Evolutionary conservation across 2,888 invertebrate genomes (phyloP).

Genomic region (Blera fallax): DNA sequence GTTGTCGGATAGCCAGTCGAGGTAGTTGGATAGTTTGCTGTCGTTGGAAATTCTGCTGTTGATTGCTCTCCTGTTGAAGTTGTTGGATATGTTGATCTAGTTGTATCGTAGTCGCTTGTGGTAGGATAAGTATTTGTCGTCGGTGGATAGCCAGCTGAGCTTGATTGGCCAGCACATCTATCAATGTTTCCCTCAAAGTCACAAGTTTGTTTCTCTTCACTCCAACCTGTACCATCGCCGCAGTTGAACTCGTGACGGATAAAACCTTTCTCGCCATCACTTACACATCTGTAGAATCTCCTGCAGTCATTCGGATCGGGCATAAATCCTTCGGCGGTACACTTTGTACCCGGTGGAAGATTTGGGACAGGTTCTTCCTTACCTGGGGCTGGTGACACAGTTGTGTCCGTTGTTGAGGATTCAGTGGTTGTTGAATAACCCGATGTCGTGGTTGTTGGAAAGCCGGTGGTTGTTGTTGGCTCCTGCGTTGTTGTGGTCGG

Average conservation of each 20-base stretch:
- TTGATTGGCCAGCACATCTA: conserved; percentile 76
- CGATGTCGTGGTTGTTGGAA: conserved; percentile 20
- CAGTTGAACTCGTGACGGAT: conserved; percentile 85
- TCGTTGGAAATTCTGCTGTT: conserved; percentile 73
- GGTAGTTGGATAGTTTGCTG: conserved; percentile 38
- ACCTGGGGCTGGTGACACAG: conserved; percentile 19
- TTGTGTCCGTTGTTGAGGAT: conserved; percentile 74
- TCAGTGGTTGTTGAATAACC: conserved; percentile 59
- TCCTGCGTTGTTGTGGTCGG: conserved; percentile 43
- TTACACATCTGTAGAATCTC: conserved; percentile 85
- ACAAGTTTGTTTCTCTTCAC: conserved; percentile 85
- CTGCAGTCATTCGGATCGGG: conserved; percentile 84
- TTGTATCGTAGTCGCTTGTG: conserved; percentile 32
- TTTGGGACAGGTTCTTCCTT: conserved; percentile 75
- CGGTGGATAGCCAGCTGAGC: conserved; percentile 67
- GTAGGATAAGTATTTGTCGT: conserved; percentile 37
- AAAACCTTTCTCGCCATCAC: conserved; percentile 82
- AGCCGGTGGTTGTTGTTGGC: conserved; percentile 54
- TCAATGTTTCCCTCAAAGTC: conserved; percentile 82
- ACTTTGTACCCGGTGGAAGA: conserved; percentile 80
- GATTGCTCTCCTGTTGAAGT: conserved; percentile 11
- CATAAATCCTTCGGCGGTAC: conserved; percentile 85
- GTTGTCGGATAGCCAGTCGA: conserved; percentile 52
- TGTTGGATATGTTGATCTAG: conserved; percentile 49
- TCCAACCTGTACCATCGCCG: conserved; percentile 87